phyloP scores from a whole-genome alignment of 2,113 vertebrate species.

The Halcyon senegalensis region DNA sequence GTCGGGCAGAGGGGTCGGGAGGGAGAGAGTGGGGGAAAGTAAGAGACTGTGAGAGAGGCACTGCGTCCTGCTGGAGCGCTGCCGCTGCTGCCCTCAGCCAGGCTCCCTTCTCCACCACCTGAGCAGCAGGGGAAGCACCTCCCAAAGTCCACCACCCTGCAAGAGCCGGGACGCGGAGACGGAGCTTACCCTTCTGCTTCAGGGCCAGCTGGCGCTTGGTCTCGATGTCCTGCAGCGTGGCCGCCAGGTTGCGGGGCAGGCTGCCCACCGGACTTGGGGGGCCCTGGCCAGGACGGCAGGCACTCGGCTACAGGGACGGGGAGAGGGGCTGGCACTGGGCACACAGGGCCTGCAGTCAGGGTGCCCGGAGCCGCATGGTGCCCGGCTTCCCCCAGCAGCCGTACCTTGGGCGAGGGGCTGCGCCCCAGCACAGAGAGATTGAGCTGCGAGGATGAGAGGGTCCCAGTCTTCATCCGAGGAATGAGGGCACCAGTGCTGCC shows the following conservation, averaged over 20 bases:
- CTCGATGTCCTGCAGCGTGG: slow-evolving; percentile 87
- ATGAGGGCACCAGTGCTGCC: slow-evolving; percentile 65
- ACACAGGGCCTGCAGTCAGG: accelerated
- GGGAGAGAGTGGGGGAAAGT: slow-evolving; percentile 38
- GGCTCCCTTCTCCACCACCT: background rate
- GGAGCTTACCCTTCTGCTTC: slow-evolving; percentile 87
- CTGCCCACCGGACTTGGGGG: slow-evolving; percentile 82
- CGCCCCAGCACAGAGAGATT: slow-evolving; percentile 78
- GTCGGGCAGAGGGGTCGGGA: background rate
- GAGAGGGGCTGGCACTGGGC: background rate
- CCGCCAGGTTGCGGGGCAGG: slow-evolving; percentile 86
- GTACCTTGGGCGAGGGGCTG: slow-evolving; percentile 85
- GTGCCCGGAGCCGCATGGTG: accelerated
- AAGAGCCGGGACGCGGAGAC: accelerated
- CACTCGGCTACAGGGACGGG: background rate
- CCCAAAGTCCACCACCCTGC: background rate
- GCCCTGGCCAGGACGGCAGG: slow-evolving; percentile 71
- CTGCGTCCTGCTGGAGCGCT: accelerated
- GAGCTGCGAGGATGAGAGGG: slow-evolving; percentile 77
- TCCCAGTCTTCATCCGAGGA: slow-evolving; percentile 70
- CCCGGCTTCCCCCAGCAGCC: background rate
- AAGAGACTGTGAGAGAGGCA: slow-evolving; percentile 54
- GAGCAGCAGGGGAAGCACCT: accelerated
- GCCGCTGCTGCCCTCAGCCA: accelerated
- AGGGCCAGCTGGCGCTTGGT: slow-evolving; percentile 85